Conservation (phyloP, 2,113 vertebrate species). For the Crypturellus undulatus region DNA sequence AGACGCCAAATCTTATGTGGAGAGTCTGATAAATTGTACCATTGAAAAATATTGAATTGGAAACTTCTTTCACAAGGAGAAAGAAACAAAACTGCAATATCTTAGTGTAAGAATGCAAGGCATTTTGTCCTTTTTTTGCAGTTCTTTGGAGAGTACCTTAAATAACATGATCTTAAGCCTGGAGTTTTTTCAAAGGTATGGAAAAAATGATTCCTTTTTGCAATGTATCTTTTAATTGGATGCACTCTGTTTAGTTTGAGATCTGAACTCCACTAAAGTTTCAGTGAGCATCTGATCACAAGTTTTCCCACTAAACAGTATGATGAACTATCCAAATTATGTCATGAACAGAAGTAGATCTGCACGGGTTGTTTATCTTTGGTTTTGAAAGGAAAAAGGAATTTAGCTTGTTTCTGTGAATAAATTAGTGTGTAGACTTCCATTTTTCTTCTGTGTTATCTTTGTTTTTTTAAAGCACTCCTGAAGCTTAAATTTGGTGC, state of each 20-base stretch:
- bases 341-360: neutral
- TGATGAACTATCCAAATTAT: neutral
- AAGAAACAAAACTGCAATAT: neutral
- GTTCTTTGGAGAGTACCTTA: constrained; percentile 25
- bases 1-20: constrained; percentile 39
- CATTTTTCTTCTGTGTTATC: neutral
- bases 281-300: neutral
- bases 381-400: neutral
- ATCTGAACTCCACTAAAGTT: neutral
- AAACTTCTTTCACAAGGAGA: constrained; percentile 11
- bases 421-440: neutral
- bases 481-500: neutral
- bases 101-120: neutral
- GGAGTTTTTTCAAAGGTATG: neutral
- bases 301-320: neutral
- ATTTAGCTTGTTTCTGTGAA: neutral
- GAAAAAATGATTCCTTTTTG: neutral
- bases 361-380: neutral
- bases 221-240: neutral
- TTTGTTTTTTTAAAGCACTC: neutral
- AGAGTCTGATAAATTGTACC: constrained; percentile 15
- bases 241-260: neutral
- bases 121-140: neutral
- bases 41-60: constrained; percentile 27
- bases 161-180: neutral